Evolutionary conservation across 1,140 invertebrate species (phyloP).

Genomic region (Drosophila obscura): DNA sequence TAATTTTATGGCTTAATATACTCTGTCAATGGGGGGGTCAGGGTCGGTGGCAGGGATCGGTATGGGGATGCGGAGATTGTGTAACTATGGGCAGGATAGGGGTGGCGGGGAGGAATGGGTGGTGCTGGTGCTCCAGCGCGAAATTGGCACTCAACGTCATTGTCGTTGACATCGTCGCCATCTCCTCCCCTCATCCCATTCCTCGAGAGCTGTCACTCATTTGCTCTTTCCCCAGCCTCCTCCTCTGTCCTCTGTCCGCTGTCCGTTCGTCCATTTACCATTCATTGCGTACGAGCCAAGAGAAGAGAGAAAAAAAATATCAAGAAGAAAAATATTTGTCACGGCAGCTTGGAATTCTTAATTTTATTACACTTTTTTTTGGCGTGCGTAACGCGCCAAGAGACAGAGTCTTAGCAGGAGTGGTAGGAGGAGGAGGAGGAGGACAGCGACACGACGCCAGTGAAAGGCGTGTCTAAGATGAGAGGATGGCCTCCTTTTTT

Average conservation of each 20-base stretch:
- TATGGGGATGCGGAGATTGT: conserved; percentile 13
- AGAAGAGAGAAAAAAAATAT: conserved; percentile 24
- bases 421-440: background rate
- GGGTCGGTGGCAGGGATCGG: background rate
- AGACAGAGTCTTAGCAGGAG: conserved; percentile 18
- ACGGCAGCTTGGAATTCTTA: conserved; percentile 83
- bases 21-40: conserved; percentile 47
- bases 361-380: conserved; percentile 79
- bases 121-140: conserved; percentile 53
- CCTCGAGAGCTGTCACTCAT: conserved; percentile 71
- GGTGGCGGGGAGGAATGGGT: conserved; percentile 33
- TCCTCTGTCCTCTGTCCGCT: background rate
- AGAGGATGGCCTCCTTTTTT: conserved; percentile 53
- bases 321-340: conserved; percentile 71
- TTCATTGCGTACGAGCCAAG: conserved; percentile 49
- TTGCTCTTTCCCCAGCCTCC: conserved; percentile 40
- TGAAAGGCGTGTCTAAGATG: conserved; percentile 30
- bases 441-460: background rate
- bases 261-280: conserved; percentile 39
- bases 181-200: conserved; percentile 7
- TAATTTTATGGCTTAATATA: conserved; percentile 83
- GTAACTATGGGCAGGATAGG: conserved; percentile 16
- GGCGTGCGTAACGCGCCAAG: conserved; percentile 58
- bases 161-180: conserved; percentile 34
- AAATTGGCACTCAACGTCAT: conserved; percentile 79